Base-by-base conservation (phyloP, 2,888 invertebrate species). In the Conus canariensis region DNA sequence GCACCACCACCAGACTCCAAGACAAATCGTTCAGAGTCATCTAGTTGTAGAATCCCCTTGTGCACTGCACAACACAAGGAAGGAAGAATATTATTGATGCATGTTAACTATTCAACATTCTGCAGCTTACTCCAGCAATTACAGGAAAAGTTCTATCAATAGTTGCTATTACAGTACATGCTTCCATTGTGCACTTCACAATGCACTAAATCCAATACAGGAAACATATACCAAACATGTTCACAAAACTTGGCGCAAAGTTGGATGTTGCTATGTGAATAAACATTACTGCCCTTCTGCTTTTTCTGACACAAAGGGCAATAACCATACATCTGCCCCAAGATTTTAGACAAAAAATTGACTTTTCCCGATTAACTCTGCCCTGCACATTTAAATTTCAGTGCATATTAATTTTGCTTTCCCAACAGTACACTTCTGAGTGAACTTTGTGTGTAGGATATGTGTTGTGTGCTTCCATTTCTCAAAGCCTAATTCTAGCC, bases 21-120 rank as follows among this genome's bases (percentile, higher is more conserved):
- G 82, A 83, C 58, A 83, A 83, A 83, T 58, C 82, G 82, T 22
- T 58, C 58, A 56, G 82, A 25, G 19, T 58, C 58, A 58, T 56
- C 58, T 83, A 83, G 82, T 58, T 19, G 82, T 19, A 58, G 82
- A 56, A 83, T 83, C 82, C 56, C 58, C 82, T 58, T 58, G 56
- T 83, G 56, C 56, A 83, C 82, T 83, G 82, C 82, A 83, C 82
- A 83, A 83, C 82, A 83, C 82, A 83, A 83, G 19, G 82, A 19
- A 80, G 14, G 5, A 9, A 80, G 45, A 45, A 58, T 5, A 83
- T 83, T 83, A 83, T 56, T 83, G 56, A 10, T 12, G 82, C 82
- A 83, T 83, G 56, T 56, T 12, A 80, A 74, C 74, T 22, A 22
- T 74, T 74, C 30, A 80, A 80, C 77, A 80, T 30, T 12, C 2